Base-by-base conservation (phyloP, 2,797 vertebrate species). In the Gymnopithys bicolor region DNA sequence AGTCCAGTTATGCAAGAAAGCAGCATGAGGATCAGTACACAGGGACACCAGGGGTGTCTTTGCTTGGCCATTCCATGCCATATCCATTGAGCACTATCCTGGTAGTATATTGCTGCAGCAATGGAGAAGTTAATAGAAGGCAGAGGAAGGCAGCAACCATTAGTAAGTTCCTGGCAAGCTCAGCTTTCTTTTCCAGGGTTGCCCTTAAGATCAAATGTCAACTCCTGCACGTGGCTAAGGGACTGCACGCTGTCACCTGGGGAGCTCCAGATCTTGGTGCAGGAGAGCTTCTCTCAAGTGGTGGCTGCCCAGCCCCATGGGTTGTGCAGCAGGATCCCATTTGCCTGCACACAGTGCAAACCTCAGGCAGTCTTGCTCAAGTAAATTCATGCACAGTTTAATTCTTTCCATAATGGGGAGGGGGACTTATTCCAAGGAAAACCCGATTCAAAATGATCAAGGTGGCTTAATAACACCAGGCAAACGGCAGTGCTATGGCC, bases 401-500 rank as follows among this genome's bases (percentile, higher is more conserved):
- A 81, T 78, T 90, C 71, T 81, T 80, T 76, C 89, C 79, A 35
- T 60, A 23, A 62, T 46, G 73, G 87, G 89, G 83, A 90, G 89
- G 92, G 87, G 84, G 71, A 37, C 28, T 91, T 63, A 24, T 59
- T 93, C 91, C 88, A 94, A 93, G 79, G 74, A 90, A 90, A 93
- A 73, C 60, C 49, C 6, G 4, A 83, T 92, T 66, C 92, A 90
- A 92, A 97, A 84, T 93, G 87, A 93, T 95, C 93, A 88, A 96
- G 93, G 91, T 95, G 82, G 85, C 88, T 96, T 91, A 93, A 67
- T 93, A 87, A 51, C 93, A 86, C 21, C n/a, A 76, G 84, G 95
- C 77, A 85, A 87, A 88, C 6, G 41, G 92, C 89, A 84, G 67
- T 87, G 84, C 92, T 92, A 10, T 37, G 80, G 89, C 94, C 91